Base-by-base conservation (phyloP, 2,797 vertebrate species). In the Tarsius wallacei region DNA sequence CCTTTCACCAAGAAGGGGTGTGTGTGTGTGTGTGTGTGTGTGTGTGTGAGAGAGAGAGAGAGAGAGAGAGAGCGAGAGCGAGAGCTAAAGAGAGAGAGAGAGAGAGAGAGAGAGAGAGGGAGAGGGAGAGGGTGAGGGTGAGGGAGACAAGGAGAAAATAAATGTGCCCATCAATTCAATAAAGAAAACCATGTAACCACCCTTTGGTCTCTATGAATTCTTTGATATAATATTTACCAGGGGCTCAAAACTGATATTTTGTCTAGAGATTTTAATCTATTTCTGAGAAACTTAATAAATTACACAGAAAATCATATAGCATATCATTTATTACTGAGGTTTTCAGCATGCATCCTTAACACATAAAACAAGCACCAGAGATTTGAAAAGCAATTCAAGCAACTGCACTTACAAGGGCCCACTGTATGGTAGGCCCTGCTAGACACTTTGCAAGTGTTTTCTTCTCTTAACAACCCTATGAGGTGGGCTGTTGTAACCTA, bases 221-320 rank as follows among this genome's bases (percentile, higher is more conserved):
- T 80, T 57, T 59, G 59, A 81, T 55, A 71, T 28, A 87, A 63
- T 80, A 84, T 93, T 77, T 81, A 81, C 33, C 36, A 83, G n/a
- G 22, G 24, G 3, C 55, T 73, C 16, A 36, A 82, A 76, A 61
- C 2, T 49, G 47, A 16, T 57, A 47, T 73, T 91, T 66, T 59
- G n/a, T 77, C 82, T 77, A 59, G 16, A 59, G 28, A 4, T 49
- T 95, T 96, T 42, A 87, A 90, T 66, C 33, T 51, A 73, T 87
- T 85, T 80, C 26, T 53, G 53, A 94, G 90, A 77, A 36, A 42
- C 49, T 84, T 76, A 92, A 80, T n/a, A 80, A 84, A 90, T 36
- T 82, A 11, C 12, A 73, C 49, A 87, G 70, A 92, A 87, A 86
- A 77, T 64, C 28, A 63, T 49, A 81, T 1, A 70, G 33, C 14